A percentile compares a stretch with the other conserved stretches of the same genome.
Evolutionary conservation across 2,797 vertebrate species (phyloP).

Genomic region (Enteromius anoplus): DNA sequence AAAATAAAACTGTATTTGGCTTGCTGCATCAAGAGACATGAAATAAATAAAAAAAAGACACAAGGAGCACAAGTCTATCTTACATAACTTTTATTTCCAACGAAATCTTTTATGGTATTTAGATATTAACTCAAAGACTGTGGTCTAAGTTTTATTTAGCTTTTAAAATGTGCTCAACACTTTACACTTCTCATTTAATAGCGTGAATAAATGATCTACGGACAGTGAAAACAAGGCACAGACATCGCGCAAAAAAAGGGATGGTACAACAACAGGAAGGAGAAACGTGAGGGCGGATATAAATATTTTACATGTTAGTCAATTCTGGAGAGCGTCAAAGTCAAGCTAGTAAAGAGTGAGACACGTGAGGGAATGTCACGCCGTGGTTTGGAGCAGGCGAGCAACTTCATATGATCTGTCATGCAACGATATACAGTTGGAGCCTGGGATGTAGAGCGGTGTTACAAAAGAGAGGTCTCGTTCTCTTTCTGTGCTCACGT

Average conservation of each 20-base stretch:
- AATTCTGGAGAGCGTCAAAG: conserved; percentile 51
- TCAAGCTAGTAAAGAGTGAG: conserved; percentile 38
- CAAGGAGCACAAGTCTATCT: conserved; percentile 1
- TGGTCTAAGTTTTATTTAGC: conserved; percentile 25
- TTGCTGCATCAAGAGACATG: neutral
- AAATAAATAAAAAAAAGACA: neutral
- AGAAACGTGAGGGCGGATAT: conserved; percentile 28
- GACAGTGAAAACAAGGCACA: conserved; percentile 51
- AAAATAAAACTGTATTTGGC: too few species aligned
- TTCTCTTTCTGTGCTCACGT: conserved; percentile 70
- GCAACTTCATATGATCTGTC: conserved; percentile 59
- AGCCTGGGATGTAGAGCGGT: conserved; percentile 70
- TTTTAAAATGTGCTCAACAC: conserved; percentile 45
- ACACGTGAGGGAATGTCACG: conserved; percentile 6
- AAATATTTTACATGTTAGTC: conserved; percentile 50
- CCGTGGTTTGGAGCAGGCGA: conserved; percentile 40
- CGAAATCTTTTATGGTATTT: conserved; percentile 43
- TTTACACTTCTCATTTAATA: conserved; percentile 45
- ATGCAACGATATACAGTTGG: conserved; percentile 77
- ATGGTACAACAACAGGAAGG: conserved; percentile 27
- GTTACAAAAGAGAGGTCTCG: conserved; percentile 68
- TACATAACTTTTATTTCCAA: conserved; percentile 58
- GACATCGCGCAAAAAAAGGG: conserved; percentile 40
- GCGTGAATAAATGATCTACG: conserved; percentile 56
- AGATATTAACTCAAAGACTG: conserved; percentile 41